Percentiles rank a stretch among this genome's conserved stretches.
Conservation (phyloP, 2,113 vertebrate species). For the Psammodynastes pulverulentus region DNA sequence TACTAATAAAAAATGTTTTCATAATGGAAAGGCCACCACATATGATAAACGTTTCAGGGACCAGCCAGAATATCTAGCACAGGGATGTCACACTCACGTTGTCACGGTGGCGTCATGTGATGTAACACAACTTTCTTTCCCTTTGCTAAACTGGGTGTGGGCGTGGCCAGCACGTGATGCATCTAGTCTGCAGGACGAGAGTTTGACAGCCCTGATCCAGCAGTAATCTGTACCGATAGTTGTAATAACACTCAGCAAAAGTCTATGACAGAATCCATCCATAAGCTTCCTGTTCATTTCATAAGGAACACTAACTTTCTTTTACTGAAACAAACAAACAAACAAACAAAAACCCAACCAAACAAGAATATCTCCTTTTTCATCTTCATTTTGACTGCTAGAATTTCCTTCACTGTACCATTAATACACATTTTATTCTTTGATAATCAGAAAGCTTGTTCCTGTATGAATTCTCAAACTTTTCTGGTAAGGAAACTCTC, state of each 20-base stretch:
- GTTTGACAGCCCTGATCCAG: background rate
- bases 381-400: background rate
- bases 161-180: too few species aligned
- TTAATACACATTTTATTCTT: background rate
- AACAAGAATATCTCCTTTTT: background rate
- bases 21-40: background rate
- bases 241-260: background rate
- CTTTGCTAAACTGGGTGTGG: too few species aligned
- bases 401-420: background rate
- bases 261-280: background rate
- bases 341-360: background rate
- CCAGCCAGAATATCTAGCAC: background rate
- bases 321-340: background rate
- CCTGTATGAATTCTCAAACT: slow-evolving; percentile 30
- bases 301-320: background rate
- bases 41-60: background rate
- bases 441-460: background rate
- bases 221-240: background rate
- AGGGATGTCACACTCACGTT: too few species aligned
- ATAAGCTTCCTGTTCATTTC: background rate
- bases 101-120: too few species aligned
- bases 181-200: too few species aligned
- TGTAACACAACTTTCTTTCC: too few species aligned
- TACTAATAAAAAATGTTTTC: background rate
- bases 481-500: slow-evolving; percentile 26